Base-by-base conservation (phyloP, 2,797 vertebrate genomes). In the Aplochiton taeniatus region DNA sequence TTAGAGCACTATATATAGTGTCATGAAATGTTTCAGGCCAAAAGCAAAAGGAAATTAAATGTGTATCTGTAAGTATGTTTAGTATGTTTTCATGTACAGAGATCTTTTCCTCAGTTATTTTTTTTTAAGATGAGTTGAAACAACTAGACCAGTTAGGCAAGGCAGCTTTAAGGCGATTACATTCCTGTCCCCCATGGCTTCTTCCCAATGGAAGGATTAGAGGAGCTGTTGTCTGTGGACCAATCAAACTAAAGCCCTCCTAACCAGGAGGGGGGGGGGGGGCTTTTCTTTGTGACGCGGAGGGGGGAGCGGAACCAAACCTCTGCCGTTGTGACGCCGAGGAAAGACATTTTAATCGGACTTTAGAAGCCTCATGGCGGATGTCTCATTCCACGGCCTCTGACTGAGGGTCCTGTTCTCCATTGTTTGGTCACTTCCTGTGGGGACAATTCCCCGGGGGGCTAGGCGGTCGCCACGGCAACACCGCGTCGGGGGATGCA, bases 341-440 rank as follows among this genome's bases (percentile, higher is more conserved):
- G 72, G 73, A 69, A 65, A 77, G 79, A 81, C 68, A 10, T n/a
- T 68, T 82, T 86, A 83, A 85, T 79, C 76, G 82, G 81, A 74
- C 80, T 69, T 50, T 77, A 78, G n/a, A n/a, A 87, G 83, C 77
- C 79, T 82, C 72, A 54, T 70, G 72, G 72, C 46, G 56, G 79
- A 85, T 77, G 77, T 85, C 82, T 85, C 72, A 81, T 83, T 83
- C 72, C 3, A 3, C 31, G 31, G 31, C 6, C 77, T 75, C 75
- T 83, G 75, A 69, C 61, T 71, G 70, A 65, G 72, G 31, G 31
- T 31, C 73, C 59, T 66, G 77, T 79, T 82, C 50, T 50, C 70
- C 69, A 82, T 87, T 89, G 81, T 88, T 61, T 67, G 31, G 31
- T 65, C 61, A 78, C 74, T 76, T 88, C 80, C 83, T 80, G 79